Base-by-base conservation (phyloP, 2,888 invertebrate genomes). In the Thereva nobilitata region DNA sequence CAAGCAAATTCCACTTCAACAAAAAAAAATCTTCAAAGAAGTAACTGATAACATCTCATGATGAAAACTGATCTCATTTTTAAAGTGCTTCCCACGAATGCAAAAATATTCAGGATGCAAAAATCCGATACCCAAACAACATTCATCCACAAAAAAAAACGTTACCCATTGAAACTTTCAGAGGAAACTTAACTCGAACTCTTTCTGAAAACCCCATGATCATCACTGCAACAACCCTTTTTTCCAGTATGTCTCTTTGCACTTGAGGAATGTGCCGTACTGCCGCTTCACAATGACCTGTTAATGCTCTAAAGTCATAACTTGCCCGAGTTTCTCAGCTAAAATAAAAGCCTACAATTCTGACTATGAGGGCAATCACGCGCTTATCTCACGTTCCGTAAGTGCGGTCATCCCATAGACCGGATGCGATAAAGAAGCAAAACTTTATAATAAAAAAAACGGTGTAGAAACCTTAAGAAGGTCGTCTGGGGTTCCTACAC, bases 321-420 rank as follows among this genome's bases (percentile, higher is more conserved):
- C 2, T n/a, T 40, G 59, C 38, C 59, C 34, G 49, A 47, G 5
- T 3, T 47, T 45, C 10, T 37, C 45, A 12, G 7, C 47, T 45
- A 3, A 7, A 12, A 9, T 35, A 42, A 42, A 23, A 59, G 34
- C 49, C 47, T 37, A 49, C 35, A 59, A 44, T 23, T 23, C 23
- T 23, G 42, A 47, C 9, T 47, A 35, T 38, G 49, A 59, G 38
- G 45, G 49, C 37, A 68, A 61, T 68, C 68, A 66, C 68, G 66
- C 52, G 64, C 52, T 67, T 67, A 64, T 67, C 67, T 67, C 64
- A 53, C 50, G 68, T 59, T 54, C 59, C 68, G 42, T 61, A 68
- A 66, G 68, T 68, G 68, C 61, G 68, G 68, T 68, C 68, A 68
- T 68, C 50, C 57, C 59, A 55, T 9, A 9, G 66, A 66, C 68